Evolutionary conservation across 1,140 invertebrate species (phyloP).

Genomic region (Ceratina japonica): DNA sequence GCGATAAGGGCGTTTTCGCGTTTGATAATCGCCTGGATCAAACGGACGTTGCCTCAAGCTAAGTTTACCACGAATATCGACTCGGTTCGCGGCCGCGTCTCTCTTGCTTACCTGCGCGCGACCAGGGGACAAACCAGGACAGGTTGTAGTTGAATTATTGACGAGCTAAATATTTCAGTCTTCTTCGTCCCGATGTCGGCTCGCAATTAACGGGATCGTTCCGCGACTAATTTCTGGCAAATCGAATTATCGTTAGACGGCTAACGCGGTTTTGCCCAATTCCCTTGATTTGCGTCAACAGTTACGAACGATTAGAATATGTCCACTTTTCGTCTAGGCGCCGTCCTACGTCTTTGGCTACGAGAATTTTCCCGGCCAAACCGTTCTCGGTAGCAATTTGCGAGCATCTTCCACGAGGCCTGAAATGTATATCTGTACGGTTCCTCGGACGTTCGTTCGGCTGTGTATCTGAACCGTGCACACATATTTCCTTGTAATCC

Average conservation of each 20-base stretch:
- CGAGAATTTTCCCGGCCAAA: background rate
- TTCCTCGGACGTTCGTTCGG: constrained; percentile 37
- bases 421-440: constrained; percentile 21
- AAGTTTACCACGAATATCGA: constrained; percentile 17
- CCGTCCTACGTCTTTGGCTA: too few species aligned
- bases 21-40: background rate
- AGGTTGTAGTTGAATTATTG: constrained; percentile 3
- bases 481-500: constrained; percentile 70
- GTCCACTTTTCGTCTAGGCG: too few species aligned
- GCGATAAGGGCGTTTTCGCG: background rate
- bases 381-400: constrained; percentile 36
- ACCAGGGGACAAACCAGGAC: background rate
- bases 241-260: constrained; percentile 23
- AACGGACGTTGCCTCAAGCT: background rate
- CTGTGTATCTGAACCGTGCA: constrained; percentile 54
- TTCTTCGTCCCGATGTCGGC: constrained; percentile 10
- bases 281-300: constrained; percentile 1
- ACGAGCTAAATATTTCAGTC: constrained; percentile 34
- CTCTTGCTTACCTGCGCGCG: background rate
- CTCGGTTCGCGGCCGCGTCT: background rate
- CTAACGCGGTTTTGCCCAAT: constrained; percentile 15
- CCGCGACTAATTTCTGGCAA: background rate
- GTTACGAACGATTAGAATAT: background rate
- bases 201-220: constrained; percentile 19
- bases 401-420: constrained; percentile 9